Evolutionary conservation across 2,797 vertebrate genomes (phyloP).

Genomic region (Cirrhinus molitorella): DNA sequence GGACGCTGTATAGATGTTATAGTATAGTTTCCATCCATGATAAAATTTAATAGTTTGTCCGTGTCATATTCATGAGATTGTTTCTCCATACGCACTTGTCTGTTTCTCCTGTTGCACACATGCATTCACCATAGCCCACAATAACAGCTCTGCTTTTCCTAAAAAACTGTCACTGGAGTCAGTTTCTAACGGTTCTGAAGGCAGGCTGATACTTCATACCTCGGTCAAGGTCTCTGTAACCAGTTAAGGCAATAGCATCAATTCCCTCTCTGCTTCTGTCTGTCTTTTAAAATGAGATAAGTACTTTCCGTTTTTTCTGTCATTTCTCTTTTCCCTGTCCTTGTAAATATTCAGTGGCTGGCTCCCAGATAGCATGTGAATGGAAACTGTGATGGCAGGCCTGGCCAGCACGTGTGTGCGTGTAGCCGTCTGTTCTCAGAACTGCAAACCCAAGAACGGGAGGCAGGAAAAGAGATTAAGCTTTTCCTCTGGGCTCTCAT

Average conservation of each 20-base stretch:
- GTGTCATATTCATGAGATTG: background rate
- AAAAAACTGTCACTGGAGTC: slow-evolving; percentile 1
- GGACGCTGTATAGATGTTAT: background rate
- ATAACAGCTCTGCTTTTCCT: background rate
- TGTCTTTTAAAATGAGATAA: slow-evolving; percentile 38
- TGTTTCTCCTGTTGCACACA: background rate
- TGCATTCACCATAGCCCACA: background rate
- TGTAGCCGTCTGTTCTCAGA: slow-evolving; percentile 22
- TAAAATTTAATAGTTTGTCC: background rate
- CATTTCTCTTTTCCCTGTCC: slow-evolving; percentile 13
- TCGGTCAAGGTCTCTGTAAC: slow-evolving; percentile 15
- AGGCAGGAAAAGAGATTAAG: slow-evolving; percentile 36
- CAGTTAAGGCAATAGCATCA: slow-evolving; percentile 7
- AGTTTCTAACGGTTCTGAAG: background rate
- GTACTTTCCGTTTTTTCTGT: slow-evolving; percentile 44
- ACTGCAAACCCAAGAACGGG: slow-evolving; percentile 35
- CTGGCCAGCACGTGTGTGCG: slow-evolving; percentile 38
- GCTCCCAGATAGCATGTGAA: slow-evolving; percentile 45
- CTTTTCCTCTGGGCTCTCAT: slow-evolving; percentile 48
- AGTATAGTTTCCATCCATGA: background rate
- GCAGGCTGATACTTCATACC: slow-evolving; percentile 10
- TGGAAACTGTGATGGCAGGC: slow-evolving; percentile 56
- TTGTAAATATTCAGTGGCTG: slow-evolving; percentile 53
- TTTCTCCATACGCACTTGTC: background rate
- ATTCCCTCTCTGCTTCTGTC: background rate